Evolutionary conservation across 2,797 vertebrate species (phyloP).

Genomic region (Microctenopoma steveboyesi): DNA sequence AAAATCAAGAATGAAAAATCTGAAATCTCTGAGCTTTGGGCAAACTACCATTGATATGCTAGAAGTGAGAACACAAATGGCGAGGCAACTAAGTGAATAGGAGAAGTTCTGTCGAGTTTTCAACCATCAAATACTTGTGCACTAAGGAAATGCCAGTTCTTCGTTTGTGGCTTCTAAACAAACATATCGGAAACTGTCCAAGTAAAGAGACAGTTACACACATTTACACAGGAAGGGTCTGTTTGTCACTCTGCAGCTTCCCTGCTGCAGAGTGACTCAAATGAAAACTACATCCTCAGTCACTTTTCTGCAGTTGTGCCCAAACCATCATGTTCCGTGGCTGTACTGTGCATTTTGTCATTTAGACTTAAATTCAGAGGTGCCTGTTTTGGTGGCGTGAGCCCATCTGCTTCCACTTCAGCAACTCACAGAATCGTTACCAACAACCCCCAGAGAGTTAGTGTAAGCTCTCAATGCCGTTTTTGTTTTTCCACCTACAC

Average conservation of each 20-base stretch:
- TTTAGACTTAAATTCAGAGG: not conserved
- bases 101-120: no score
- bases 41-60: not conserved
- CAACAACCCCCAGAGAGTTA: not conserved
- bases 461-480: not conserved
- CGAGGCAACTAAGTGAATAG: no score
- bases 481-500: no score
- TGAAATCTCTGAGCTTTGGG: not conserved
- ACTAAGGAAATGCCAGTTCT: not conserved
- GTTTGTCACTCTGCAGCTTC: slow-evolving; percentile 25
- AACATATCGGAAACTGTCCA: not conserved
- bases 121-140: not conserved
- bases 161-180: slow-evolving; percentile 5
- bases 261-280: slow-evolving; percentile 28
- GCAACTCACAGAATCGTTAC: slow-evolving; percentile 23
- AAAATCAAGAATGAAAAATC: not conserved
- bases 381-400: slow-evolving; percentile 5
- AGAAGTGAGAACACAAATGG: no score
- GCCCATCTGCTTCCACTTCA: slow-evolving; percentile 14
- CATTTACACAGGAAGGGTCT: slow-evolving; percentile 18
- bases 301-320: slow-evolving; percentile 16
- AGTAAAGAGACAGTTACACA: slow-evolving; percentile 7
- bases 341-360: not conserved
- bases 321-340: not conserved
- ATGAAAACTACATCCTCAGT: slow-evolving; percentile 20